Conservation (phyloP, 2,113 vertebrate genomes). For the Catharus fuscescens region DNA sequence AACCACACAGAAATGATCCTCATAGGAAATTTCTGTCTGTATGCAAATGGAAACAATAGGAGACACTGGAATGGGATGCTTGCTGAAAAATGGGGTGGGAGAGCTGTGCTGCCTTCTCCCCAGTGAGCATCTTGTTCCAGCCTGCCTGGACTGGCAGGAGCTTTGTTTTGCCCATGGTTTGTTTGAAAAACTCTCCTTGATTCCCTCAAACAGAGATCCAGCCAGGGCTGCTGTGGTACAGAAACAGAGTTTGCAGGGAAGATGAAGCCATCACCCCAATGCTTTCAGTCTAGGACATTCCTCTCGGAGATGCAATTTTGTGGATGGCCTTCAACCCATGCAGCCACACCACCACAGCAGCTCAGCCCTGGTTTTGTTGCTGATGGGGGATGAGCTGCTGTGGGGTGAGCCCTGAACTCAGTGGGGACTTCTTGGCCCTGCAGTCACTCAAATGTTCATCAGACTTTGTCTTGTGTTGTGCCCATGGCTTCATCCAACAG, state of each 20-base stretch:
- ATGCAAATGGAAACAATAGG: neutral
- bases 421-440: neutral
- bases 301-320: neutral
- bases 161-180: neutral
- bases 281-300: neutral
- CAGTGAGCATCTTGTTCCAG: neutral
- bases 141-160: neutral
- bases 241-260: neutral
- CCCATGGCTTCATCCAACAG: neutral
- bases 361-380: neutral
- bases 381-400: neutral
- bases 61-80: neutral
- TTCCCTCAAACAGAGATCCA: neutral
- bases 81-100: neutral
- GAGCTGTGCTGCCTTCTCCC: neutral
- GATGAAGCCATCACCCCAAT: neutral
- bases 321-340: neutral
- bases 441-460: neutral
- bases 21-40: neutral
- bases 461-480: neutral
- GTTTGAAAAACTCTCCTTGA: neutral
- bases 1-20: neutral
- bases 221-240: neutral
- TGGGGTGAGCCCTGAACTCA: neutral
- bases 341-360: rapidly evolving